These are phyloP conservation scores for Cyrtonyx montezumae DNA, from an alignment of 2,113 vertebrate genomes.

Conservation along the genomic window DNA sequence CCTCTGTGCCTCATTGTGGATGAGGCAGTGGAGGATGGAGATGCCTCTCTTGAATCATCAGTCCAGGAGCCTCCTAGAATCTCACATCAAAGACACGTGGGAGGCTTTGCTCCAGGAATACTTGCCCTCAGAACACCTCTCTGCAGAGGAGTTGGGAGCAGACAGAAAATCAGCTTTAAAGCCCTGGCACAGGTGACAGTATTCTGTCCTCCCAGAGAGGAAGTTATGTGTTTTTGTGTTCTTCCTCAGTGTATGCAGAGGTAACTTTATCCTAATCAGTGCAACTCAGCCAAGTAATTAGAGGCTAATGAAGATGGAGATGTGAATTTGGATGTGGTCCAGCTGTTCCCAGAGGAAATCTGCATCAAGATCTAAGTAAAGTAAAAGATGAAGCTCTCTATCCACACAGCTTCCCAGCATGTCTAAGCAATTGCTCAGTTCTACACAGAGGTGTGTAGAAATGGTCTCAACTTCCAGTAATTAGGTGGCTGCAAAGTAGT, in stretches of 20 bases:
- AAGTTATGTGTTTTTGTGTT: neutral
- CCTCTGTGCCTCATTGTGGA: neutral
- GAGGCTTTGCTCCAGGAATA: neutral
- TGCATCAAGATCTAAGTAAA: neutral
- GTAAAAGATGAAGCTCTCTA: neutral
- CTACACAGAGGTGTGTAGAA: neutral
- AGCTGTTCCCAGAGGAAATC: neutral
- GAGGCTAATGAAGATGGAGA: neutral
- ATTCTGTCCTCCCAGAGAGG: neutral
- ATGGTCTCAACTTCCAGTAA: neutral
- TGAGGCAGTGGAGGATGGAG: neutral
- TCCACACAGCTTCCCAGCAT: neutral
- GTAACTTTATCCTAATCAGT: neutral
- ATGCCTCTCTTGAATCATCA: neutral
- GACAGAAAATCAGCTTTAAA: neutral
- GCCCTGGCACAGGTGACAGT: neutral
- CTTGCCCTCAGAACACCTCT: neutral
- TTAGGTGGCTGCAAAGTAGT: neutral
- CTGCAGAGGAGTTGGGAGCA: neutral
- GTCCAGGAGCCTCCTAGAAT: neutral
- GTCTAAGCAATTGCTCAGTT: neutral
- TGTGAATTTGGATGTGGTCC: neutral
- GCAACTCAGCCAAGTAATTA: neutral
- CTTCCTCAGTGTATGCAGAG: neutral
- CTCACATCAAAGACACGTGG: fast-evolving